These are phyloP conservation scores for Australoheros scitulus DNA, from an alignment of 2,113 vertebrate species.

Conservation along the genomic window DNA sequence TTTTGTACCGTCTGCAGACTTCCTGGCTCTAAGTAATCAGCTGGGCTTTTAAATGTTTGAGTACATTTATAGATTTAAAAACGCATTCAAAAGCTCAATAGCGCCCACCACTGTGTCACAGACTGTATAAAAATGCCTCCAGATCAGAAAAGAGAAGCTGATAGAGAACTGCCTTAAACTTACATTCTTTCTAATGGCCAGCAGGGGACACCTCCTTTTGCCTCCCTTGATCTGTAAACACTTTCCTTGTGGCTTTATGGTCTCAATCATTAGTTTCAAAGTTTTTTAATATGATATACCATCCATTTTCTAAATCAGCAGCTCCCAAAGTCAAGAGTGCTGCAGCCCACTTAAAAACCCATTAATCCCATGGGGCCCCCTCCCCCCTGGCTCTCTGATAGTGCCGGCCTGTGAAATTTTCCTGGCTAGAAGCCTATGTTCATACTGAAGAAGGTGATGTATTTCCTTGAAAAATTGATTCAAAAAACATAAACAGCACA, in stretches of 20 bases:
- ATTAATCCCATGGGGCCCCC: too few relatives aligned
- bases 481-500: too few relatives aligned
- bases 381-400: too few relatives aligned
- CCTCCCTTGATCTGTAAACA: background rate
- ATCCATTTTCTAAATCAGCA: too few relatives aligned
- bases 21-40: background rate
- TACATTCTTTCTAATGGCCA: too few relatives aligned
- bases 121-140: background rate
- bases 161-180: background rate
- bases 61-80: background rate
- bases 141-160: background rate
- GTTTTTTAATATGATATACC: background rate
- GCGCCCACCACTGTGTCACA: background rate
- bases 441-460: too few relatives aligned
- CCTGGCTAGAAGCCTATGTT: too few relatives aligned
- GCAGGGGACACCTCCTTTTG: background rate
- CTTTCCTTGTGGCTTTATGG: background rate
- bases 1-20: background rate
- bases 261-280: background rate
- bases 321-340: too few relatives aligned
- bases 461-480: too few relatives aligned
- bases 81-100: background rate
- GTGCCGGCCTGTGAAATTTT: too few relatives aligned
- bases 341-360: too few relatives aligned
- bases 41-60: background rate